Conservation (phyloP, 2,797 vertebrate genomes). For the Sebastes diploproa region DNA sequence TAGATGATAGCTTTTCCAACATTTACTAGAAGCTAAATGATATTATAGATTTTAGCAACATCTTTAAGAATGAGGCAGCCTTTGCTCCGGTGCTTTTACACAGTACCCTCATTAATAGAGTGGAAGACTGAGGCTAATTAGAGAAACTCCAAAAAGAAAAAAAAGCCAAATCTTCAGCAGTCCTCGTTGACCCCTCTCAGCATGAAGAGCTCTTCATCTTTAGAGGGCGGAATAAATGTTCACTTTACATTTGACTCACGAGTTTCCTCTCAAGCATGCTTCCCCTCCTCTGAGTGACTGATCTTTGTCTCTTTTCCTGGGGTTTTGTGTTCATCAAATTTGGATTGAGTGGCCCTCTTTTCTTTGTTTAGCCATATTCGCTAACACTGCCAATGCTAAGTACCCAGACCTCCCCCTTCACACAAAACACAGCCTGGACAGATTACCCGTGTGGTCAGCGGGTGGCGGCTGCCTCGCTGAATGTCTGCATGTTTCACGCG, state of each 20-base stretch:
- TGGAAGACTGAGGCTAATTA: slow-evolving; percentile 13
- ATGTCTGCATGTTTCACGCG: too few relatives aligned
- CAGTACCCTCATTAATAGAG: not conserved
- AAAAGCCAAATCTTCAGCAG: not conserved
- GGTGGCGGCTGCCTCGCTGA: too few relatives aligned
- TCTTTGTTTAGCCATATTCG: not conserved
- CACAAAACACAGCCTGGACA: not conserved
- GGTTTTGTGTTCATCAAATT: not conserved
- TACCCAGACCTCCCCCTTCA: not conserved
- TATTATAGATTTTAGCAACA: not conserved
- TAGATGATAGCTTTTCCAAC: not conserved
- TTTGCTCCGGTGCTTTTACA: not conserved
- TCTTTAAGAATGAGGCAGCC: not conserved
- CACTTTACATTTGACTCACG: slow-evolving; percentile 7
- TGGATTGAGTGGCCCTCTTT: not conserved
- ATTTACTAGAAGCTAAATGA: not conserved
- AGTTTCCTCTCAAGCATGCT: not conserved
- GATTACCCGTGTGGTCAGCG: too few relatives aligned
- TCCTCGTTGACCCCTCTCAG: slow-evolving; percentile 39
- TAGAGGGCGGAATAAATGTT: not conserved
- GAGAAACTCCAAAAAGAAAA: not conserved
- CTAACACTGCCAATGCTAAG: not conserved
- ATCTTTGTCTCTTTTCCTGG: not conserved
- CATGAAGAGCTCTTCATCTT: slow-evolving; percentile 36
- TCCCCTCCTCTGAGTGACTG: not conserved